Percentiles rank a stretch among this genome's conserved stretches.
These are phyloP conservation scores for Scomber scombrus DNA, from an alignment of 2,113 vertebrate genomes.

Conservation along the genomic window DNA sequence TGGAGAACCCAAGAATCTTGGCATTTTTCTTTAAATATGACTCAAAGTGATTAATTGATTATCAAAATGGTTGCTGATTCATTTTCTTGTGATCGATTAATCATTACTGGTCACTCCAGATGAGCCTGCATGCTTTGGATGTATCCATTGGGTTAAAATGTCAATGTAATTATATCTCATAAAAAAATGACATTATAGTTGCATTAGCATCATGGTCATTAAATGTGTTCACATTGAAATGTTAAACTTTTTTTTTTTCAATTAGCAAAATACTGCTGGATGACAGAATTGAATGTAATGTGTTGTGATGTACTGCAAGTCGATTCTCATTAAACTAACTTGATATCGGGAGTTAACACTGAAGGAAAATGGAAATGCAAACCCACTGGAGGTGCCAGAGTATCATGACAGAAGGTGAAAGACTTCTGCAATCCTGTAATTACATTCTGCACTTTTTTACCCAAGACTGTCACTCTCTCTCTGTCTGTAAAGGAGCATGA, in stretches of 20 bases:
- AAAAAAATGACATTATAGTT: too few species aligned
- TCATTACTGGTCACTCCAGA: neutral
- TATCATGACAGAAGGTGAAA: constrained; percentile 41
- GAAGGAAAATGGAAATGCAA: constrained; percentile 23
- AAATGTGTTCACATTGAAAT: too few species aligned
- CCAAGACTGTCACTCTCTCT: constrained; percentile 46
- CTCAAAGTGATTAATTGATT: too few species aligned
- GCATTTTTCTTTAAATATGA: too few species aligned
- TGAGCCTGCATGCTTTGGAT: neutral
- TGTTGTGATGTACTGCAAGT: neutral
- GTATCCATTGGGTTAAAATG: neutral
- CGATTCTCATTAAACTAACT: constrained; percentile 22
- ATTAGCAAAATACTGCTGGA: neutral
- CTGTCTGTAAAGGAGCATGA: constrained; percentile 40
- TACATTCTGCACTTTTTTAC: constrained; percentile 47
- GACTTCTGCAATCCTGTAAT: constrained; percentile 46
- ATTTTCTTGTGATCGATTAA: too few species aligned
- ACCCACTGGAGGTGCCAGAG: constrained; percentile 18
- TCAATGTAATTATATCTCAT: too few species aligned
- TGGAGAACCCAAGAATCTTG: too few species aligned
- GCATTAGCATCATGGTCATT: too few species aligned
- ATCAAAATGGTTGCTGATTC: too few species aligned
- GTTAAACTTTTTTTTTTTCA: neutral
- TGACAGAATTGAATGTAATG: neutral
- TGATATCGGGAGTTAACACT: constrained; percentile 17